These are phyloP conservation scores for Apodemia mormo DNA, from an alignment of 2,888 invertebrate species.

Conservation along the genomic window DNA sequence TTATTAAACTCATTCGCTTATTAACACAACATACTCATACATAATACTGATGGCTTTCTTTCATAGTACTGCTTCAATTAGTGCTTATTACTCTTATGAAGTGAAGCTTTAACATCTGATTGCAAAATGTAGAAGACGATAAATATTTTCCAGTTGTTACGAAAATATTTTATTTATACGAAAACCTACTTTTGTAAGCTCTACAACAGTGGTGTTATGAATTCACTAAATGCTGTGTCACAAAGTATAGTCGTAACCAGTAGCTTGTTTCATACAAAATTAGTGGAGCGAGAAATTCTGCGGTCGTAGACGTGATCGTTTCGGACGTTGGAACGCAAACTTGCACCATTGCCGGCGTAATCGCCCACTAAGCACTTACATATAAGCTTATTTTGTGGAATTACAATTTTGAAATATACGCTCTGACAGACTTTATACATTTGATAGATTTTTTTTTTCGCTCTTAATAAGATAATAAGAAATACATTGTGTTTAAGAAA, in stretches of 20 bases:
- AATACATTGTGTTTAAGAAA: no score
- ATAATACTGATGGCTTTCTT: no score
- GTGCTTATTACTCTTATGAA: no score
- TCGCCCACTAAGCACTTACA: constrained; percentile 26
- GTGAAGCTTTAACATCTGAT: no score
- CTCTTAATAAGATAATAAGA: no score
- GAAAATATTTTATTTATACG: background rate
- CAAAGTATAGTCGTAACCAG: constrained; percentile 11
- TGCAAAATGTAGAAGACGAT: no score
- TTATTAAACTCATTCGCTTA: no score
- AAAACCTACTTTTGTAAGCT: background rate
- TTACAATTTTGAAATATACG: constrained; percentile 14
- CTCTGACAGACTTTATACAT: background rate
- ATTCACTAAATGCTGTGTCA: constrained; percentile 15
- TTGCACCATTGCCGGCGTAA: constrained; percentile 34
- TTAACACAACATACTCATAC: no score
- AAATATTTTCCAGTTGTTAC: background rate
- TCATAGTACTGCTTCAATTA: no score
- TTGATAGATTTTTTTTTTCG: background rate
- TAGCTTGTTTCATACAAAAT: constrained; percentile 33
- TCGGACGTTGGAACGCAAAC: constrained; percentile 36
- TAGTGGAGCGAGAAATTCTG: constrained; percentile 34
- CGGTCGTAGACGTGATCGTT: constrained; percentile 34
- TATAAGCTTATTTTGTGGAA: constrained; percentile 24
- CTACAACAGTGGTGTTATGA: constrained; percentile 2